Evolutionary conservation across 2,797 vertebrate genomes (phyloP).

Genomic region (Hafferia zeledoni): DNA sequence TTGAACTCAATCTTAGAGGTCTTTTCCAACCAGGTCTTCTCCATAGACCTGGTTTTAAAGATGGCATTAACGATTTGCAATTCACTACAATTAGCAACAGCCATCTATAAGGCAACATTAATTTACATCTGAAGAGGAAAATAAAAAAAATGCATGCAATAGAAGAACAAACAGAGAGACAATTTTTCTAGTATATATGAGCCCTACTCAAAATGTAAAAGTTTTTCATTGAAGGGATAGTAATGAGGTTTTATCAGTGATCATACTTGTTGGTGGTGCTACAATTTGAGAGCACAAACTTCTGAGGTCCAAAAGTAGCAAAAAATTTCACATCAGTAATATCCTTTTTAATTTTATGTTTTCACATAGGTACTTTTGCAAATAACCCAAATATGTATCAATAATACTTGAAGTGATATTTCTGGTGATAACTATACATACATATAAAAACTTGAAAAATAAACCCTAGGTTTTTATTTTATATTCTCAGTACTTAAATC

Average conservation of each 20-base stretch:
- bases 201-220: neutral
- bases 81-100: neutral
- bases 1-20: neutral
- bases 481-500: neutral
- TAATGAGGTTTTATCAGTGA: neutral
- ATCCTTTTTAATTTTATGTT: neutral
- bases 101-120: neutral
- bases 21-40: neutral
- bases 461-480: neutral
- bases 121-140: neutral
- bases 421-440: neutral
- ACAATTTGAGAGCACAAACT: neutral
- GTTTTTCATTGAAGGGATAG: neutral
- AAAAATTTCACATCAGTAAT: neutral
- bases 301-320: neutral
- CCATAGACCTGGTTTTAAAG: neutral
- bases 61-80: neutral
- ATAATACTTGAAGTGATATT: neutral
- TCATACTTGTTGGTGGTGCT: neutral
- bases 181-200: neutral
- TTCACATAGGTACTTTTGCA: neutral
- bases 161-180: neutral
- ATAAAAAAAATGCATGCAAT: neutral
- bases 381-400: neutral
- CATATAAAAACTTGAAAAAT: neutral